Percentiles rank a stretch among this genome's conserved stretches.
These are phyloP conservation scores for Daboia siamensis DNA, from an alignment of 2,113 vertebrate species.

Conservation along the genomic window DNA sequence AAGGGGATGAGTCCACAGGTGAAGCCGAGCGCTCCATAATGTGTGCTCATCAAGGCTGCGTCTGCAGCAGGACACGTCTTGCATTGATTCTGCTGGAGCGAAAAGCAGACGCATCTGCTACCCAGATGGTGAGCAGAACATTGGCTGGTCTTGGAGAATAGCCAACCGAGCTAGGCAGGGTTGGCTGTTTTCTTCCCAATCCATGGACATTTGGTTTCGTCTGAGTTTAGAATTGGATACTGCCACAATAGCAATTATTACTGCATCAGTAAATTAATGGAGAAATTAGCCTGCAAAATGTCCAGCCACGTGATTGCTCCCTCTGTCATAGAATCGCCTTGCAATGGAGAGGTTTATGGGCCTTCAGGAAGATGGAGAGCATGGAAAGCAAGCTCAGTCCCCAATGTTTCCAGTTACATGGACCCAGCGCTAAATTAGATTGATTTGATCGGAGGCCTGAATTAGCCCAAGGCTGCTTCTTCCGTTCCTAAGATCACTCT, in stretches of 20 bases:
- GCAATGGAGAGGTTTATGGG: conserved; percentile 43
- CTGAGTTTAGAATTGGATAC: conserved; percentile 44
- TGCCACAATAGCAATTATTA: conserved; percentile 61
- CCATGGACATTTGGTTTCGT: conserved; percentile 38
- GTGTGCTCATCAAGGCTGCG: conserved; percentile 52
- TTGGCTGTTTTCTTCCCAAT: conserved; percentile 33
- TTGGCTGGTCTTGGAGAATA: conserved; percentile 32
- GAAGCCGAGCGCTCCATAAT: conserved; percentile 46
- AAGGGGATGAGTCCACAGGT: conserved; percentile 39
- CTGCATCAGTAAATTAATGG: conserved; percentile 67
- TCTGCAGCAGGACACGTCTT: conserved; percentile 39
- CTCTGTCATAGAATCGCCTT: conserved; percentile 46
- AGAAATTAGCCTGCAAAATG: conserved; percentile 70
- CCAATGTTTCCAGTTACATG: neutral
- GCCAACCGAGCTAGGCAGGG: conserved; percentile 14
- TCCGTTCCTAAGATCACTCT: neutral
- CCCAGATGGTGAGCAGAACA: conserved; percentile 38
- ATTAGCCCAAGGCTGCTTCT: neutral
- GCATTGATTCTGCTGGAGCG: conserved; percentile 28
- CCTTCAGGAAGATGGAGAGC: conserved; percentile 25
- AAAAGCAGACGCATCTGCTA: neutral
- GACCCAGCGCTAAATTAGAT: neutral
- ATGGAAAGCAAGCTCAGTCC: neutral
- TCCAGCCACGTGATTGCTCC: conserved; percentile 61
- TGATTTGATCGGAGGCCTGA: neutral